A percentile compares a stretch with the other conserved stretches of the same genome.
phyloP scores from a whole-genome alignment of 2,797 vertebrate genomes.

The Crocidura indochinensis region DNA sequence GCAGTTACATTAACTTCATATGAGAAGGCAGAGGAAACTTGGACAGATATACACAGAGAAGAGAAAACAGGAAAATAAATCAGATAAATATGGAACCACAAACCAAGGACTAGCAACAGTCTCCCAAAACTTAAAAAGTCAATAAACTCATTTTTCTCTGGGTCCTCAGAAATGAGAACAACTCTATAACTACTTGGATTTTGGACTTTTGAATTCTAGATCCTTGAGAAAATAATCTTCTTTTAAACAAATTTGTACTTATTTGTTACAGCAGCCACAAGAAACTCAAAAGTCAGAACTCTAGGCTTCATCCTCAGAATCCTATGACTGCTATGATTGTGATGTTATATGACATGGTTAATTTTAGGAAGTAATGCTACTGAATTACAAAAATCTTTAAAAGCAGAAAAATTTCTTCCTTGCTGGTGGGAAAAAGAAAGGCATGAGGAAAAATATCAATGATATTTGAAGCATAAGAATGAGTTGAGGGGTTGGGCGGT shows the following conservation, averaged over 20 bases:
- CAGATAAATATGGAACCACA: not conserved
- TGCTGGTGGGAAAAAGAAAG: not conserved
- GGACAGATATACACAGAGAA: not conserved
- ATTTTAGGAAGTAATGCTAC: not conserved
- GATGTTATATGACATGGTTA: not conserved
- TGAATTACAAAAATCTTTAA: not conserved
- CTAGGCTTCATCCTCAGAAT: not conserved
- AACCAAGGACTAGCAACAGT: not conserved
- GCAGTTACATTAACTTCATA: not conserved
- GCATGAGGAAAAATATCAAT: not conserved
- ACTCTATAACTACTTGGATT: not conserved
- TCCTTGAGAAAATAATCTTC: not conserved
- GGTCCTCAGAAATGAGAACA: not conserved
- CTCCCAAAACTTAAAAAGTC: not conserved
- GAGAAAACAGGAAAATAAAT: not conserved
- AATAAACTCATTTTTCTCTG: not conserved
- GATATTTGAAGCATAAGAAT: conserved; percentile 2
- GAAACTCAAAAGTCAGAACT: not conserved
- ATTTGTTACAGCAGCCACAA: not conserved
- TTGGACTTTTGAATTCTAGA: not conserved
- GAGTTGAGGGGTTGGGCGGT: not conserved
- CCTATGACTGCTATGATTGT: not conserved
- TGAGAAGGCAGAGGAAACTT: not conserved
- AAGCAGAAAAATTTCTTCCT: not conserved
- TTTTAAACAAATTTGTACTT: not conserved